Base-by-base conservation (phyloP, 2,113 vertebrate species). In the Pedetes capensis region DNA sequence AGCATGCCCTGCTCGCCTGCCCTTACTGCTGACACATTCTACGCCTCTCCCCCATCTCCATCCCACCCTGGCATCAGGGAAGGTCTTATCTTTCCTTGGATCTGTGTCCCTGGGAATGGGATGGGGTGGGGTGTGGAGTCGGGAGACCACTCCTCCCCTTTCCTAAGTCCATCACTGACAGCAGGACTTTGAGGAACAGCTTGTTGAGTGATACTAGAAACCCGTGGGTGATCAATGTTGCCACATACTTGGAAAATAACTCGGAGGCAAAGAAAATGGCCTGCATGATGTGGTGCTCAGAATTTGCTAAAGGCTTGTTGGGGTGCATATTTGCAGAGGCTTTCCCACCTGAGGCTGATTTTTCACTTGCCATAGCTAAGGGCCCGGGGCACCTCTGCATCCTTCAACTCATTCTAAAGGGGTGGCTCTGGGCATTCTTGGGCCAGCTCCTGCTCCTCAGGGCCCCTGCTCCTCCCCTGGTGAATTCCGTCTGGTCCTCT, bases 291-390 rank as follows among this genome's bases (percentile, higher is more conserved):
- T 20, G n/a, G 9, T 5, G 14, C 37, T 51, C 27, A 32, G 64
- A n/a, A 6, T 49, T 10, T 13, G 61, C 39, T 51, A 0, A 2
- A 8, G 8, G 32, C n/a, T n/a, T n/a, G n/a, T n/a, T n/a, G 49
- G 34, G 7, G 42, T 6, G 14, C 8, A 0, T 20, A 0, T n/a
- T 32, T 32, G 29, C 2, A 10, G 6, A 22, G 8, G 22, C 6
- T 39, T 32, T 6, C 47, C 47, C 11, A 2, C 1, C 9, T 14
- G 22, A 1, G 1, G 8, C 0, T 5, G 39, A 18, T 3, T 8
- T 39, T 22, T 2, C 22, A 3, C 22, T 0, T 25, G 17, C 10
- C 3, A 10, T 17, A 37, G 44, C 47, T 6, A 8, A 14, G 4
- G 66, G 75, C 14, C 37, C 8, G 57, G 32, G 47, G 51, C 6